phyloP scores from a whole-genome alignment of 2,888 invertebrate species.

The Atherix ibis region DNA sequence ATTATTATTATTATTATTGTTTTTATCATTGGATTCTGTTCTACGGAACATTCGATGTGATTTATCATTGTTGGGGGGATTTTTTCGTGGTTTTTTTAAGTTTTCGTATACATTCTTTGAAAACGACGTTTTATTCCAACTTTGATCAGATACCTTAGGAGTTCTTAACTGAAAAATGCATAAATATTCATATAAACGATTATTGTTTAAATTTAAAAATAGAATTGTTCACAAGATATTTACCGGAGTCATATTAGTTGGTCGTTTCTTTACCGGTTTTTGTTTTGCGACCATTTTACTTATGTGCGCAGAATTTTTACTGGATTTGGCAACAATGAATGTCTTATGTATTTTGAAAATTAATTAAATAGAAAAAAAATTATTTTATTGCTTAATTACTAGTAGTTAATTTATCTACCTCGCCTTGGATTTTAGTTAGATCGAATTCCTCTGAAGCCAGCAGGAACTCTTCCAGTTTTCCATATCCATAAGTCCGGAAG shows the following conservation, averaged over 20 bases:
- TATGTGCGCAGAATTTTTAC: constrained; percentile 20
- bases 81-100: constrained; percentile 8
- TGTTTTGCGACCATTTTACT: constrained; percentile 23
- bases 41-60: background rate
- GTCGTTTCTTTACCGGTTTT: no score
- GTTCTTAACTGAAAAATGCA: constrained; percentile 10
- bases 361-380: constrained; percentile 3
- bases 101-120: constrained; percentile 17
- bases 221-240: no score
- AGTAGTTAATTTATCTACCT: no score
- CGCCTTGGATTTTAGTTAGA: constrained; percentile 35
- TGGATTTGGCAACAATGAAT: constrained; percentile 8
- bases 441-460: constrained; percentile 41
- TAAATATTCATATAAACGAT: background rate
- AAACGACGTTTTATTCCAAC: constrained; percentile 17
- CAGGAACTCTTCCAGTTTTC: constrained; percentile 42
- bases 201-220: no score
- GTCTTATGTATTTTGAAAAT: constrained; percentile 6
- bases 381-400: no score
- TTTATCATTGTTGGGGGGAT: background rate
- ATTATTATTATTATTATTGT: constrained; percentile 13
- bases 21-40: constrained; percentile 10
- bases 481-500: constrained; percentile 42
- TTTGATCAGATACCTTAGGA: constrained; percentile 13
- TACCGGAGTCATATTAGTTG: no score